Evolutionary conservation across 2,888 invertebrate genomes (phyloP).

Genomic region (Harpagoxenus sublaevis): DNA sequence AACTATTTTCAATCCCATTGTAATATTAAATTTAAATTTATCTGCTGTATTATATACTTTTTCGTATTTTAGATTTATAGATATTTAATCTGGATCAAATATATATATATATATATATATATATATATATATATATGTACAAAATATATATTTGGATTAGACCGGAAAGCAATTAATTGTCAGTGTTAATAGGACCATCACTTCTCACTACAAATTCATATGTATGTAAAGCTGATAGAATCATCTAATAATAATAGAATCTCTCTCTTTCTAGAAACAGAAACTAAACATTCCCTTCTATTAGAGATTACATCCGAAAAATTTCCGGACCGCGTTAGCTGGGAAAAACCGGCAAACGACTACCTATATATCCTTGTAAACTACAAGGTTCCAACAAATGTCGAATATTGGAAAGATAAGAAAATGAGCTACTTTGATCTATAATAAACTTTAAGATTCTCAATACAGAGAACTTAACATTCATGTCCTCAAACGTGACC

Average conservation of each 20-base stretch:
- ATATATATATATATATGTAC: background rate
- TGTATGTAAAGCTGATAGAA: constrained; percentile 9
- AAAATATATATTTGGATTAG: background rate
- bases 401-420: constrained; percentile 9
- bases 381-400: background rate
- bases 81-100: constrained; percentile 10
- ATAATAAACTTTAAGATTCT: constrained; percentile 36
- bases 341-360: background rate
- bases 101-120: background rate
- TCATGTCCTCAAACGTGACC: background rate
- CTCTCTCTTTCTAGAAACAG: background rate
- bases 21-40: constrained; percentile 1
- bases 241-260: background rate
- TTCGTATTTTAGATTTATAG: background rate
- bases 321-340: constrained; percentile 10
- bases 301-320: background rate
- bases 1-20: background rate
- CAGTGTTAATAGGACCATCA: constrained; percentile 14
- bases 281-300: background rate
- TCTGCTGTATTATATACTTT: background rate
- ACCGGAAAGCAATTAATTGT: constrained; percentile 11
- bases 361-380: constrained; percentile 28
- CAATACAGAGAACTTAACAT: constrained; percentile 9
- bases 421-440: constrained; percentile 26
- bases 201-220: background rate